Percentiles rank a stretch among this genome's conserved stretches.
phyloP scores from a whole-genome alignment of 2,797 vertebrate genomes.

The Gallinago nigripennis region DNA sequence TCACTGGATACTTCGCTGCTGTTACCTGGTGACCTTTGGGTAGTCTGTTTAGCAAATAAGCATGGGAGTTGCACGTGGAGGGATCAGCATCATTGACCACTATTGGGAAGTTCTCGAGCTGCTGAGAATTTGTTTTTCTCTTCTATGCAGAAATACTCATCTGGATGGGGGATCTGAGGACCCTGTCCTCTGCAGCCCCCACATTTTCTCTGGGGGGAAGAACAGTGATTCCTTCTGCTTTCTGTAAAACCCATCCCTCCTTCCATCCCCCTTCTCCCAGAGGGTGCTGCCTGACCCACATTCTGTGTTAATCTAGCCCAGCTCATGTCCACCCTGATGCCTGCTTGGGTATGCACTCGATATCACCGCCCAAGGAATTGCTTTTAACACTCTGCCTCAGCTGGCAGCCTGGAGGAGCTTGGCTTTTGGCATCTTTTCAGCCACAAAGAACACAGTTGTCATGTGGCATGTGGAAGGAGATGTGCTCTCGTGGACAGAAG shows the following conservation, averaged over 20 bases:
- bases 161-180: neutral
- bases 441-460: neutral
- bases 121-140: neutral
- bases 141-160: neutral
- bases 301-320: neutral
- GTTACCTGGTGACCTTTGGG: neutral
- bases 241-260: neutral
- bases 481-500: neutral
- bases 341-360: rapidly evolving
- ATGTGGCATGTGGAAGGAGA: neutral
- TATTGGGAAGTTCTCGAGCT: neutral
- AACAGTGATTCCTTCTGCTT: neutral
- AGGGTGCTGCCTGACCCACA: neutral
- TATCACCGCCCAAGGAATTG: neutral
- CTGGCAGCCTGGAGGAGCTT: neutral
- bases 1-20: neutral
- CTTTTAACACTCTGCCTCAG: neutral
- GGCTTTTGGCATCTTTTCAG: neutral
- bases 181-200: neutral
- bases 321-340: neutral
- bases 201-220: neutral
- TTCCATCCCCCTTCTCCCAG: neutral
- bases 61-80: neutral
- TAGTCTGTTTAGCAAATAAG: neutral
- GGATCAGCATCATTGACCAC: neutral